Base-by-base conservation (phyloP, 2,797 vertebrate genomes). In the Denticeps clupeoides region DNA sequence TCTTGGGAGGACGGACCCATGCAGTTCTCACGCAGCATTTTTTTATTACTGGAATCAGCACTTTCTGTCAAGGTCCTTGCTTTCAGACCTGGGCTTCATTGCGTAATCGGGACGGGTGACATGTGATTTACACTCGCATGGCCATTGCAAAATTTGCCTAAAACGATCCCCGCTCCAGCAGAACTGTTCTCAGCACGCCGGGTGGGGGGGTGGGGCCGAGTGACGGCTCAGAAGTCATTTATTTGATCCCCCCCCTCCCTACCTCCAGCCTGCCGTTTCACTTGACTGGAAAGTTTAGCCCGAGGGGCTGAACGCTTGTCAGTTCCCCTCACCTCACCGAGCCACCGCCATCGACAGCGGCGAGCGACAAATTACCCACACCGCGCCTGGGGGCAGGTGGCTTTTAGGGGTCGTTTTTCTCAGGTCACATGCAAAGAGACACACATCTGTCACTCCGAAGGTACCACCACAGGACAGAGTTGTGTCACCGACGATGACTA, bases 251-350 rank as follows among this genome's bases (percentile, higher is more conserved):
- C 33, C 49, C 15, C 23, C 3, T 84, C 12, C 28, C 44, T 33
- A 64, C 58, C 58, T 63, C 57, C 82, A 84, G 86, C 81, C 77
- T 81, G 74, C 79, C 83, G 84, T 85, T 87, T 85, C 88, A 87
- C 87, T 91, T 89, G 83, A 87, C 86, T 89, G 88, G 84, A 90
- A 87, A 88, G 84, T 88, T 85, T 80, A 82, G 80, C 88, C 88
- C 82, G 75, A 75, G 85, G 89, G 86, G 85, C 79, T 78, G 77
- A 78, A 74, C 67, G 85, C 82, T 85, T 90, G 90, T 91, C 90
- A 92, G 87, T 85, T 93, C 85, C 85, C 82, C 82, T 94, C 90
- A 89, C 84, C 86, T 93, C 88, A 91, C 75, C 85, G 87, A 84
- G 83, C 77, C 62, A 73, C 82, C 67, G 73, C 83, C 51, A 78